Base-by-base conservation (phyloP, 2,888 invertebrate genomes). In the Trimorus sp. region DNA sequence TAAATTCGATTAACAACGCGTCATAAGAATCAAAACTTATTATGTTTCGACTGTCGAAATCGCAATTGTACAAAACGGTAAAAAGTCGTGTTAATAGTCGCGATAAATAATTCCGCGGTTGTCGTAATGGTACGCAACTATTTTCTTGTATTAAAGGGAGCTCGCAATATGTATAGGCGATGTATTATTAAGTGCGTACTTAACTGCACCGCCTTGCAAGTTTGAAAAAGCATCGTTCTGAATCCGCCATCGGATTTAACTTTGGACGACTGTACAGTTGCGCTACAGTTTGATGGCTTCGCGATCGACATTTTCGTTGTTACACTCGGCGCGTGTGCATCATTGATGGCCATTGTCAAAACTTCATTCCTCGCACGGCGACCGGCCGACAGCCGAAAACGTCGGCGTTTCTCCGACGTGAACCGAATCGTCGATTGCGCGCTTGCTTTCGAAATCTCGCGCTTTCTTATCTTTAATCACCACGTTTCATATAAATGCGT, bases 221-320 rank as follows among this genome's bases (percentile, higher is more conserved):
- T 66, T 66, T 66, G 42, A 54, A 66, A 66, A 66, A 42, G 66
- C 42, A 42, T 54, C 66, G 54, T 38, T 42, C 66, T 66, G 66
- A 54, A 66, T 66, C 54, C 42, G 53, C 66, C 53, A 51, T 65
- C 40, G 15, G 65, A 51, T 51, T 65, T 65, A 51, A 53, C 65
- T 65, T 63, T 63, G 7, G 51, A 49, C n/a, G 53, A 40, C 40
- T 40, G 53, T 53, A 65, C 38, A 38, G 65, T 16, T 53, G 16
- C 12, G 12, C n/a, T 53, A 65, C 65, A 65, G 51, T 65, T 65
- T 65, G 37, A 65, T 38, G 53, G 65, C 40, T 65, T 65, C 53
- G 53, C 40, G 12, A 65, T 65, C 53, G 53, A 51, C 40, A 40
- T 38, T 40, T 40, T 40, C 7, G 40, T 65, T 65, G 53, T 65